Evolutionary conservation across 2,113 vertebrate genomes (phyloP), one percentile per base, ranked within the genome.

Genomic region (Vimba vimba): DNA sequence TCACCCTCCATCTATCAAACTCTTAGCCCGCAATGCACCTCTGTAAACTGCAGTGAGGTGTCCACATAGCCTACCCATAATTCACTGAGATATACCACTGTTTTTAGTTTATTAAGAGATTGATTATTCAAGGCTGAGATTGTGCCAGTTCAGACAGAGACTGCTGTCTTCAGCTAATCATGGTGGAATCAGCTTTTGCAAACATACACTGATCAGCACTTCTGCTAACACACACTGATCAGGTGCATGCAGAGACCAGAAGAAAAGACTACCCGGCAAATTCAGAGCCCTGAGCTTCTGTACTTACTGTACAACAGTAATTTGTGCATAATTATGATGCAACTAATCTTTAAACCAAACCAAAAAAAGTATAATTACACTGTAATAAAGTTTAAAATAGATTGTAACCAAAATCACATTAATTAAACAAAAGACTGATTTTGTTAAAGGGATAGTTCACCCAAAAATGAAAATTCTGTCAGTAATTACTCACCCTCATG

Each of bases 121-220:
- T 81, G 33, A 91, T 91, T 87, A 69, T 50, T 68, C 62, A 47
- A 52, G 64, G 76, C 69, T 78, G 30, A 23, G 50, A 80, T 64
- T 13, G 59, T n/a, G 39, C 78, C 86, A 89, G 82, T 59, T 59
- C 68, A 83, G 86, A 57, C 45, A 83, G 87, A 55, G 83, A 10
- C 39, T 82, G 86, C 84, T 47, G 83, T 69, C 79, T 76, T 84
- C 69, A 84, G 79, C 86, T 79, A 77, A 89, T 85, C 88, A 91
- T 91, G 88, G 91, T 94, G 91, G 93, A 90, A 17, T 74, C 64
- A 62, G 57, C 73, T 73, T 76, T 45, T 82, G 57, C 57, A 30
- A 21, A 47, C n/a, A 64, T 59, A 80, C 79, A 19, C 59, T 17
- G 83, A 89, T 89, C 86, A 83, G 75, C 50, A 59, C 33, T 83